These are phyloP conservation scores for Larimichthys crocea DNA, from an alignment of 2,113 vertebrate species.

Conservation along the genomic window DNA sequence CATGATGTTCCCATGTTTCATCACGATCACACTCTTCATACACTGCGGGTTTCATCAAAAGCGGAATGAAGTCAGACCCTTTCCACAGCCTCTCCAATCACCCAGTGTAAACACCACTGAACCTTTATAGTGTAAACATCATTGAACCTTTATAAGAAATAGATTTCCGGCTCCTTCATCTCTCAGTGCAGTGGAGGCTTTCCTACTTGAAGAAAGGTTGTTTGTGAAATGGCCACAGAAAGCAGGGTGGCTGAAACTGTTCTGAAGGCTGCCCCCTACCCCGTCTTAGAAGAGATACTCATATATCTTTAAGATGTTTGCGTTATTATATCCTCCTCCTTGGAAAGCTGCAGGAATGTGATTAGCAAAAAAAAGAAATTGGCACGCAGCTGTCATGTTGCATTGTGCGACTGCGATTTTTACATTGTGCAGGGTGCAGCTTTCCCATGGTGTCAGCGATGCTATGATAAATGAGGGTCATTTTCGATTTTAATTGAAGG, in stretches of 20 bases:
- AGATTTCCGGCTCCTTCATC: constrained; percentile 43
- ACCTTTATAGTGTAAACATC: constrained; percentile 41
- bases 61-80: constrained; percentile 21
- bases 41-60: constrained; percentile 25
- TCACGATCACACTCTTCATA: constrained; percentile 14
- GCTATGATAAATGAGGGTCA: constrained; percentile 53
- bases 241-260: background rate
- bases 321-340: background rate
- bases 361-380: constrained; percentile 18
- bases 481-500: constrained; percentile 62
- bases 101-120: constrained; percentile 41
- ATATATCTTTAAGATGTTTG: background rate
- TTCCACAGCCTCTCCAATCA: constrained; percentile 37
- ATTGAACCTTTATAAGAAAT: constrained; percentile 45
- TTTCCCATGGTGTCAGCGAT: constrained; percentile 40
- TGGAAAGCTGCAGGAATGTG: background rate
- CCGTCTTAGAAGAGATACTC: background rate
- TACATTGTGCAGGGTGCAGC: background rate
- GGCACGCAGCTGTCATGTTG: constrained; percentile 4
- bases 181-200: constrained; percentile 13
- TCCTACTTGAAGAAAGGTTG: constrained; percentile 19
- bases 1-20: constrained; percentile 8
- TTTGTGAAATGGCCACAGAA: background rate
- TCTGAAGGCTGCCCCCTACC: background rate
- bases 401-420: constrained; percentile 21